These are phyloP conservation scores for Zelleria hepariella DNA, from an alignment of 2,888 invertebrate species.

Conservation along the genomic window DNA sequence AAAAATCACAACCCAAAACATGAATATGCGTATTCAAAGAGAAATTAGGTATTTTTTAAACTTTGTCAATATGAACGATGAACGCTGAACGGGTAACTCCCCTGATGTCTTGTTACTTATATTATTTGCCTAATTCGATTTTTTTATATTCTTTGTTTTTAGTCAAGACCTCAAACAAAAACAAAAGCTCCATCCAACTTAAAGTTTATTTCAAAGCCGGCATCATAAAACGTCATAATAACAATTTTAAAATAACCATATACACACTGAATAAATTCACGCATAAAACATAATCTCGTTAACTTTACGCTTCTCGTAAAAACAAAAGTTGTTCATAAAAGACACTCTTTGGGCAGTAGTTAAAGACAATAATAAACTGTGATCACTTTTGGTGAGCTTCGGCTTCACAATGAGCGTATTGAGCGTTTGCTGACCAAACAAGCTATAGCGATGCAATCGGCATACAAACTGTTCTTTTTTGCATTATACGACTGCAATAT, in stretches of 20 bases:
- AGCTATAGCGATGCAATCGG: not conserved
- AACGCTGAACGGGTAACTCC: no score
- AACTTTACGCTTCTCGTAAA: constrained; percentile 1
- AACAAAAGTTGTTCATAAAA: constrained; percentile 3
- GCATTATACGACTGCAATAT: not conserved
- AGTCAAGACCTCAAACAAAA: not conserved
- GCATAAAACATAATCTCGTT: constrained; percentile 1
- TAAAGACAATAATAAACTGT: not conserved
- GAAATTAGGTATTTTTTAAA: no score
- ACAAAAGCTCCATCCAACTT: not conserved
- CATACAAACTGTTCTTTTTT: not conserved
- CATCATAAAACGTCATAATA: constrained; percentile 1
- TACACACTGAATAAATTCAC: not conserved
- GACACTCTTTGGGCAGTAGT: not conserved
- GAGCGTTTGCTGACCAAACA: not conserved
- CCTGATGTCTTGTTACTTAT: no score
- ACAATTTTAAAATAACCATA: not conserved
- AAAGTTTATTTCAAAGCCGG: not conserved
- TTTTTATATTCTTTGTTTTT: not conserved
- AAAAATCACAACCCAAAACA: no score
- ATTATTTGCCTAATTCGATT: not conserved
- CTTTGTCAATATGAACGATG: no score
- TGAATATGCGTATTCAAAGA: no score
- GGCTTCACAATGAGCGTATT: not conserved
- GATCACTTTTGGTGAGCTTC: not conserved